Conservation (phyloP, 2,888 invertebrate genomes). For the Cremastinae sp. region DNA sequence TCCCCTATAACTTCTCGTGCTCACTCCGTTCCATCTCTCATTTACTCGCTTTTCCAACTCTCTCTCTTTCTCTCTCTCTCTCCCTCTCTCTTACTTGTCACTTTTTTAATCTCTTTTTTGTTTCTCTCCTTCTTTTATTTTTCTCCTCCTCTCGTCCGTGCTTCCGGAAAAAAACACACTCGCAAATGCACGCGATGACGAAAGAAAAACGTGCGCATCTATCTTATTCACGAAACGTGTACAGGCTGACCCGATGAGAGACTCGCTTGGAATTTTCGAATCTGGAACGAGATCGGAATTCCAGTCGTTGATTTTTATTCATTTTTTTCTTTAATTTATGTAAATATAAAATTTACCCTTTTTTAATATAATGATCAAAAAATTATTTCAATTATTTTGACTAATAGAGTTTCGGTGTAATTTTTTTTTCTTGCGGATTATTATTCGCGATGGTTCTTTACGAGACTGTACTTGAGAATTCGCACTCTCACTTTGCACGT, state of each 20-base stretch:
- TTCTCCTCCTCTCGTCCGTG: conserved; percentile 15
- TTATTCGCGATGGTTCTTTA: neutral
- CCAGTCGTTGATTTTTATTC: neutral
- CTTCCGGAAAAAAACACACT: conserved; percentile 17
- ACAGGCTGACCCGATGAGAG: neutral
- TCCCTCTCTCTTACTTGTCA: conserved; percentile 24
- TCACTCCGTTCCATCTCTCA: conserved; percentile 52
- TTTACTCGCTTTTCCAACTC: conserved; percentile 57
- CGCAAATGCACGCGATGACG: conserved; percentile 18
- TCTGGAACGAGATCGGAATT: too few relatives aligned
- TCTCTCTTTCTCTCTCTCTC: conserved; percentile 51
- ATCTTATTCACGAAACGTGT: conserved; percentile 32
- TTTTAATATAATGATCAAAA: too few relatives aligned
- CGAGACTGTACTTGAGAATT: conserved; percentile 2
- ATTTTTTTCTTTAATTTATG: conserved; percentile 8
- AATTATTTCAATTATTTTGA: too few relatives aligned
- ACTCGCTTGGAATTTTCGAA: too few relatives aligned
- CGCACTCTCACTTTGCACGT: neutral
- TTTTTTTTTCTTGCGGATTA: conserved; percentile 11
- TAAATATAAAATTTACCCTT: too few relatives aligned
- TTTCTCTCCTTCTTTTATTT: conserved; percentile 10
- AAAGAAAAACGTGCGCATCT: conserved; percentile 20
- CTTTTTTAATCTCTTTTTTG: conserved; percentile 8
- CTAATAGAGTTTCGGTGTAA: too few relatives aligned
- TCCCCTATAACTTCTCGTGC: conserved; percentile 35